These are phyloP conservation scores for Calyptommatus sinebrachiatus DNA, from an alignment of 2,113 vertebrate genomes.

Conservation along the genomic window DNA sequence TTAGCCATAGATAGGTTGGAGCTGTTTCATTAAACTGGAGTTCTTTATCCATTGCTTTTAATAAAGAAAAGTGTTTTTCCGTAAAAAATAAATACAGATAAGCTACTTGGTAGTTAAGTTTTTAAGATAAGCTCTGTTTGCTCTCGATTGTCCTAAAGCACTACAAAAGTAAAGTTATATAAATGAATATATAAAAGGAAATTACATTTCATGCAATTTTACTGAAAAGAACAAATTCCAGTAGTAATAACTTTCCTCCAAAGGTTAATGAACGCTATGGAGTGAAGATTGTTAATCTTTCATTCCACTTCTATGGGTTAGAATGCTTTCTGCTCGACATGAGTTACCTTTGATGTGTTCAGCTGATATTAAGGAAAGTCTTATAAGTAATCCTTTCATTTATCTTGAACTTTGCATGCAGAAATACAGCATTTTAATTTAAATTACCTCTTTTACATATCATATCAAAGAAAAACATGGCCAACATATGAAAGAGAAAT, in stretches of 20 bases:
- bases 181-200: slow-evolving; percentile 30
- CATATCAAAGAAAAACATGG: slow-evolving; percentile 9
- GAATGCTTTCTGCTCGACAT: slow-evolving; percentile 32
- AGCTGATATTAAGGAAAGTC: slow-evolving; percentile 43
- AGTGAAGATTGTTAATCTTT: slow-evolving; percentile 10
- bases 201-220: slow-evolving; percentile 24
- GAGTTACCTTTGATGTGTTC: slow-evolving; percentile 40
- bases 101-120: not conserved
- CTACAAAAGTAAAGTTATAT: slow-evolving; percentile 19
- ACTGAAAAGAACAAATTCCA: slow-evolving; percentile 28
- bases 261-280: slow-evolving; percentile 41
- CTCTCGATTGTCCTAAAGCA: slow-evolving; percentile 10
- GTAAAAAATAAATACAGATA: slow-evolving; percentile 11
- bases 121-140: slow-evolving; percentile 14
- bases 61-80: not conserved
- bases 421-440: slow-evolving; percentile 46
- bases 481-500: slow-evolving; percentile 32
- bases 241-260: slow-evolving; percentile 31
- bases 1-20: not conserved
- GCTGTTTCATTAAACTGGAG: not conserved
- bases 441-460: slow-evolving; percentile 39
- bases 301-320: slow-evolving; percentile 47
- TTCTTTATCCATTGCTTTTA: not conserved
- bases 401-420: slow-evolving; percentile 49
- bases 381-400: slow-evolving; percentile 54